Base-by-base conservation (phyloP, 2,113 vertebrate genomes). In the Atractosteus spatula region DNA sequence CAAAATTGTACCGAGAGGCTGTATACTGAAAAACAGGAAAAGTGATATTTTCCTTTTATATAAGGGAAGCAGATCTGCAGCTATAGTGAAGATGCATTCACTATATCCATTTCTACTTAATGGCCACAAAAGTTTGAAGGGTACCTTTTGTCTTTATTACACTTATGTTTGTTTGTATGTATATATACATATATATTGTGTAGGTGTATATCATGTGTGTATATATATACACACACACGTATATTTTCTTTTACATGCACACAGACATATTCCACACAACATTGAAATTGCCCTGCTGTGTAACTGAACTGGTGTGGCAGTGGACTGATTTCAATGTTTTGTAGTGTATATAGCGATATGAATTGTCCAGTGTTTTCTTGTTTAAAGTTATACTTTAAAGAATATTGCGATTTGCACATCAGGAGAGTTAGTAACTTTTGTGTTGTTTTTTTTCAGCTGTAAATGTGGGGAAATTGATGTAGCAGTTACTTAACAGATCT, bases 371-470 rank as follows among this genome's bases (percentile, higher is more conserved):
- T 96, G 95, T 96, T 96, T 95, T 91, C 87, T 29, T 82, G 79
- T 81, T 82, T 75, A 86, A 87, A 85, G 93, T 92, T 90, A 92
- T 95, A 96, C 93, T 96, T 96, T 94, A 96, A 91, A 91, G 90
- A 95, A 96, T 92, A 91, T 98, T 98, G 96, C 97, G 82, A 93
- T 98, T 99, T 99, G 97, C 97, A 99, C 97, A 99, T 97, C 88
- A 92, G 95, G 92, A 91, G 85, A 86, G 92, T 92, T 91, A 81
- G 83, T 94, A 87, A 94, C 88, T 88, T 88, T 85, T 93, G 88
- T 94, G 89, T 90, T 89, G 89, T 91, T 91, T 92, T 92, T 90
- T 90, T 92, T 87, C 91, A 92, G 86, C 86, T 88, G 85, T 84
- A 88, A 90, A 92, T 88, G 83, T 90, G 69, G 71, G 66, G 70